A percentile compares a stretch with the other conserved stretches of the same genome.
These are phyloP conservation scores for Agonopterix alstromeriana DNA, from an alignment of 2,888 invertebrate genomes.

Conservation along the genomic window DNA sequence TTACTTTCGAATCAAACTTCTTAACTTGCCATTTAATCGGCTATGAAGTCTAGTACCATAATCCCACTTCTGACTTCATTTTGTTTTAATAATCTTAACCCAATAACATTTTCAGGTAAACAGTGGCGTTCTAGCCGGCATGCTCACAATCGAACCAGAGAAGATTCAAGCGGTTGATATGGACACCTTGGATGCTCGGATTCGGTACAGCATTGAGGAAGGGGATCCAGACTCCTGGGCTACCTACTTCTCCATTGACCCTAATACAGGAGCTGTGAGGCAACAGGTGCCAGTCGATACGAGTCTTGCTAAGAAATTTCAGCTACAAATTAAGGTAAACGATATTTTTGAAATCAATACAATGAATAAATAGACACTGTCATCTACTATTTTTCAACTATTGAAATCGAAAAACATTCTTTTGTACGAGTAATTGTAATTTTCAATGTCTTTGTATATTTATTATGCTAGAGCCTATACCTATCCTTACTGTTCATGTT, in stretches of 20 bases:
- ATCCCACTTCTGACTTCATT: not conserved
- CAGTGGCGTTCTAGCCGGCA: constrained; percentile 88
- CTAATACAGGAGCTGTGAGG: constrained; percentile 86
- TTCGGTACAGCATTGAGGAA: constrained; percentile 87
- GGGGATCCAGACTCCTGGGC: constrained; percentile 87
- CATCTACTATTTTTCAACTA: too few species aligned
- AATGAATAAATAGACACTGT: not conserved
- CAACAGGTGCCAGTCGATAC: constrained; percentile 90
- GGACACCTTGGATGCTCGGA: constrained; percentile 90
- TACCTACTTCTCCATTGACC: constrained; percentile 90
- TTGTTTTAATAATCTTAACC: not conserved
- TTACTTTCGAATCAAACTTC: not conserved
- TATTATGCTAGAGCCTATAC: too few species aligned
- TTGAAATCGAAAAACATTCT: too few species aligned
- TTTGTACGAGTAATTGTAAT: too few species aligned
- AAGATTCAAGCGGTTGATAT: constrained; percentile 94
- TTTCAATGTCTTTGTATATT: too few species aligned
- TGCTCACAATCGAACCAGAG: constrained; percentile 89
- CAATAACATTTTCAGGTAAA: constrained; percentile 75
- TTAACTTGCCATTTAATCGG: not conserved
- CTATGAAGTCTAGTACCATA: too few species aligned
- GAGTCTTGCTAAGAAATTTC: constrained; percentile 85
- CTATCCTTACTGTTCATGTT: too few species aligned
- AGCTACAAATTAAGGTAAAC: constrained; percentile 86
- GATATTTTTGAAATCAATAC: not conserved